phyloP scores from a whole-genome alignment of 2,113 vertebrate genomes.

The Thunnus thynnus region DNA sequence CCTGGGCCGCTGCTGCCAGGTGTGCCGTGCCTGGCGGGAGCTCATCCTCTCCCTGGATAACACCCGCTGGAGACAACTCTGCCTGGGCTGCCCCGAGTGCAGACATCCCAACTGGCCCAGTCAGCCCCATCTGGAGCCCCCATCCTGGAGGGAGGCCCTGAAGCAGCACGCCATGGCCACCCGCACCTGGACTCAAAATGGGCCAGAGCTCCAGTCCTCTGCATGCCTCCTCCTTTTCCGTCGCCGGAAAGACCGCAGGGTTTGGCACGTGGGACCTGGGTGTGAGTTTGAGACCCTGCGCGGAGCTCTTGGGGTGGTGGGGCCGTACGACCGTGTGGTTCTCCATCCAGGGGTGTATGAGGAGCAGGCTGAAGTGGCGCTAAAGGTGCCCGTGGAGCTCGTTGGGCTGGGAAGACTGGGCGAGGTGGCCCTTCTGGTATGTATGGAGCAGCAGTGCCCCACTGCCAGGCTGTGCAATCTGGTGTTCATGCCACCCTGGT shows the following conservation, averaged over 20 bases:
- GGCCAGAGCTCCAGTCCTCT: slow-evolving; percentile 85
- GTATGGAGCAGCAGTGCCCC: slow-evolving; percentile 92
- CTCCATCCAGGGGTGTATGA: slow-evolving; percentile 89
- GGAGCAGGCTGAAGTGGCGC: slow-evolving; percentile 88
- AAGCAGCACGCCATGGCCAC: slow-evolving; percentile 89
- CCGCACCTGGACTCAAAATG: slow-evolving; percentile 89
- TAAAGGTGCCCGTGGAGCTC: slow-evolving; percentile 91
- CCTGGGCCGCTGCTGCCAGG: slow-evolving; percentile 91
- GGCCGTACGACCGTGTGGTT: slow-evolving; percentile 87
- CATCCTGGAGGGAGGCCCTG: slow-evolving; percentile 90
- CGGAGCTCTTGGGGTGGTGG: slow-evolving; percentile 85
- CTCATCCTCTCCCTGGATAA: slow-evolving; percentile 92
- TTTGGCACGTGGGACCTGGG: slow-evolving; percentile 84
- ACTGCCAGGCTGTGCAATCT: slow-evolving; percentile 89
- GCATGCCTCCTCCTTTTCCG: slow-evolving; percentile 89
- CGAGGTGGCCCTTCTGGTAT: slow-evolving; percentile 87
- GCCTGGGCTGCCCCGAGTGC: slow-evolving; percentile 87
- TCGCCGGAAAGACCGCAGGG: slow-evolving; percentile 85
- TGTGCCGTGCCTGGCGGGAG: slow-evolving; percentile 89
- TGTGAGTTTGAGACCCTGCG: slow-evolving; percentile 87
- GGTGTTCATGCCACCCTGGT: slow-evolving; percentile 91
- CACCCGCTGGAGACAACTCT: slow-evolving; percentile 92
- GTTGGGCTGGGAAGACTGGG: slow-evolving; percentile 88
- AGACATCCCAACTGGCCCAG: slow-evolving; percentile 93
- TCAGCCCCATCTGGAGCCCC: slow-evolving; percentile 85